Evolutionary conservation across 2,888 invertebrate genomes (phyloP), one percentile per base, ranked within the genome.

Genomic region (Mamestra brassicae): DNA sequence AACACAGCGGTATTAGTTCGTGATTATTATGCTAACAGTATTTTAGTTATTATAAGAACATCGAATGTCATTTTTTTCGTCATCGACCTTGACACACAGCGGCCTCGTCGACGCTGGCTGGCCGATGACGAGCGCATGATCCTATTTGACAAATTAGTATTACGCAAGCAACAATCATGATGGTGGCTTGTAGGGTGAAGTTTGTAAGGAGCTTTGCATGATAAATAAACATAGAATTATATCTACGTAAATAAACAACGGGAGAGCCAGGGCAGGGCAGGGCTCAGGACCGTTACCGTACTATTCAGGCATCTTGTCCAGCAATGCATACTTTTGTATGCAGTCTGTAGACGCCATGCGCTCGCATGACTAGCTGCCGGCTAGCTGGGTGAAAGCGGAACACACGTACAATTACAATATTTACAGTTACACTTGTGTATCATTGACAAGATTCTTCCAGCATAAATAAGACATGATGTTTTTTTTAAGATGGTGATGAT

Each of bases 311-410:
- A n/a, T n/a, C 10, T 38, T 36, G 17, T 26, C 11, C 47, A 34
- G 38, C 38, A n/a, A 52, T 17, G 13, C 74, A 72, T 36, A 15
- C 11, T n/a, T 17, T 17, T 42, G 11, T 47, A 34, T 63, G 74
- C 63, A 74, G 34, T 38, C 10, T n/a, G 15, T 26, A 45, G 60
- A 45, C 8, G 52, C 7, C 11, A 15, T 15, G 50, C 74, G 45
- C 17, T 54, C 74, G 60, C 45, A 42, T 42, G 11, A 15, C 15
- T 38, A 15, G 36, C n/a, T 36, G 45, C 58, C 17, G 52, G 15
- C 26, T 13, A 34, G 45, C 68, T 8, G 38, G 17, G 70, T 34
- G 63, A 64, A 75, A 63, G 78, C 77, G 52, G 76, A 52, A 54
- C 77, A 63, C 36, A 4, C 8, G 34, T 17, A 6, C 15, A 62